phyloP scores from a whole-genome alignment of 2,888 invertebrate species.

The Troides aeacus region DNA sequence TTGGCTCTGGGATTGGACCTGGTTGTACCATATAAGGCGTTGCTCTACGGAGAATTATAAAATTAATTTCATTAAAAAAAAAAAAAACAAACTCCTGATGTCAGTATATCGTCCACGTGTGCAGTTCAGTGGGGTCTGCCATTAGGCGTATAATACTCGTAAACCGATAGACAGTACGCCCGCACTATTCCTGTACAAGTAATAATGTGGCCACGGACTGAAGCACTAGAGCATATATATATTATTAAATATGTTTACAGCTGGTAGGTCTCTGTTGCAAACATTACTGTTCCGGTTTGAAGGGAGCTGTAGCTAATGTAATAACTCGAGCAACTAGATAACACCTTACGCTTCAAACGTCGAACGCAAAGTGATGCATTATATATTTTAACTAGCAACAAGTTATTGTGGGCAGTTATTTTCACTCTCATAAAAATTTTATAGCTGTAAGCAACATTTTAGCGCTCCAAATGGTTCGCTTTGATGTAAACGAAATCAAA shows the following conservation, averaged over 20 bases:
- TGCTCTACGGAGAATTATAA: too few species aligned
- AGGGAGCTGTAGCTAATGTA: too few species aligned
- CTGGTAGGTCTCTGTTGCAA: not conserved
- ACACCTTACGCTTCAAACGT: too few species aligned
- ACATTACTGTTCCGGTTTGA: too few species aligned
- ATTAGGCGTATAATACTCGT: conserved; percentile 32
- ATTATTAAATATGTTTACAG: conserved; percentile 25
- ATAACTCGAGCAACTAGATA: too few species aligned
- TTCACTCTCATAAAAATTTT: not conserved
- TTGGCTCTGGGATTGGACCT: too few species aligned
- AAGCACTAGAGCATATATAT: conserved; percentile 6
- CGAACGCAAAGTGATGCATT: too few species aligned
- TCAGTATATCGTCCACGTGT: conserved; percentile 11
- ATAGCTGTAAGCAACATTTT: not conserved
- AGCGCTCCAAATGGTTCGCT: conserved; percentile 8
- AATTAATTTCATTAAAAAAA: not conserved
- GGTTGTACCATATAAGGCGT: too few species aligned
- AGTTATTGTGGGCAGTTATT: too few species aligned
- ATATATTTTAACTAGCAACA: too few species aligned
- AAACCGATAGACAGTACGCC: conserved; percentile 33
- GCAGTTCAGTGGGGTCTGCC: conserved; percentile 24
- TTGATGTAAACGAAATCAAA: not conserved
- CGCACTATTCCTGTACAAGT: conserved; percentile 29
- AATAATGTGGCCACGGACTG: conserved; percentile 22
- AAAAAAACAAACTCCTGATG: not conserved